Evolutionary conservation across 2,888 invertebrate genomes (phyloP).

Genomic region (Eulithis testata): DNA sequence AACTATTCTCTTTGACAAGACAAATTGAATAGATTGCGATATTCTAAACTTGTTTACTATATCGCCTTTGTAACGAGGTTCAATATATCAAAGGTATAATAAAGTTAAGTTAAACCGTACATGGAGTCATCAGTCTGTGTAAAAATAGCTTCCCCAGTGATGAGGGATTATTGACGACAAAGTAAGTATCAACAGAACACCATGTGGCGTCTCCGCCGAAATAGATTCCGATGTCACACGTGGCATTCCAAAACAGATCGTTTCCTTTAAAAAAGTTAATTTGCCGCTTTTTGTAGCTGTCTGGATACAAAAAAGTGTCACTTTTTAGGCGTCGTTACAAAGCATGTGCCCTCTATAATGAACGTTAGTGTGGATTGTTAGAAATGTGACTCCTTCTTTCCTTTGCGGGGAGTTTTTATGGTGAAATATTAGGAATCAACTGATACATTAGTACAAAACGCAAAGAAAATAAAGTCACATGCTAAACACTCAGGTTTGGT

Average conservation of each 20-base stretch:
- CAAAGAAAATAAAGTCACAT: neutral
- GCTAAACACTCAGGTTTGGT: neutral
- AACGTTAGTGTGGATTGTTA: slow-evolving; percentile 66
- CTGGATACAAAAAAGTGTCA: slow-evolving; percentile 68
- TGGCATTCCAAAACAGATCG: slow-evolving; percentile 81
- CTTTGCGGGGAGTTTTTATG: slow-evolving; percentile 55
- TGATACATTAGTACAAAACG: neutral
- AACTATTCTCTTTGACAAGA: slow-evolving; percentile 4
- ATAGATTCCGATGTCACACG: slow-evolving; percentile 79
- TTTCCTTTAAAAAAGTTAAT: slow-evolving; percentile 84
- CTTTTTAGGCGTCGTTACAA: slow-evolving; percentile 74
- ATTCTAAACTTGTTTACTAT: slow-evolving; percentile 26
- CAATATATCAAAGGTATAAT: slow-evolving; percentile 73
- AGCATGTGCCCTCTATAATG: slow-evolving; percentile 78
- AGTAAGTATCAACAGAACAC: slow-evolving; percentile 73
- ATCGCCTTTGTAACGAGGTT: slow-evolving; percentile 60
- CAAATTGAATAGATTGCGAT: neutral
- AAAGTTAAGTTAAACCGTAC: slow-evolving; percentile 73
- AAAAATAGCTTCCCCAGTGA: slow-evolving; percentile 75
- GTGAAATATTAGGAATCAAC: slow-evolving; percentile 34
- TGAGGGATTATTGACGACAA: slow-evolving; percentile 80
- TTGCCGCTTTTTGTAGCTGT: slow-evolving; percentile 73
- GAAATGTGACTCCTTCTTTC: slow-evolving; percentile 78
- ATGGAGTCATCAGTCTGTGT: slow-evolving; percentile 70
- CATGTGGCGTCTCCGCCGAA: slow-evolving; percentile 72